These are phyloP conservation scores for Thalassoma bifasciatum DNA, from an alignment of 2,113 vertebrate genomes.

Conservation along the genomic window DNA sequence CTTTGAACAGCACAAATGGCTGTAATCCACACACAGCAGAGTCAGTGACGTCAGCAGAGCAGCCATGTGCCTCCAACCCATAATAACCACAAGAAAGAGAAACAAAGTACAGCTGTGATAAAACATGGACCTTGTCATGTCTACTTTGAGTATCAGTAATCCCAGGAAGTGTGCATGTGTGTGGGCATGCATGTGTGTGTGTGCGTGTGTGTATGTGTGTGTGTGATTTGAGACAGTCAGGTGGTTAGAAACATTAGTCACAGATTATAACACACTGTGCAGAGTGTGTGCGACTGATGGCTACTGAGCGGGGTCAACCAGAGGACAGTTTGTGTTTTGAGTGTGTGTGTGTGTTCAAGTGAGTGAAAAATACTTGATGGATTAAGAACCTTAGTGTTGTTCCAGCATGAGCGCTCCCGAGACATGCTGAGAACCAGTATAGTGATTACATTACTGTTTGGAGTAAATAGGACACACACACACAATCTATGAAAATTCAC, in stretches of 20 bases:
- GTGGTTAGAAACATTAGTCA: slow-evolving; percentile 25
- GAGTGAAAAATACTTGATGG: slow-evolving; percentile 5
- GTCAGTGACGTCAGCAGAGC: slow-evolving; percentile 35
- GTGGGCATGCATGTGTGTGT: slow-evolving; percentile 24
- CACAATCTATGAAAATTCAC: no score
- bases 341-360: slow-evolving; percentile 10
- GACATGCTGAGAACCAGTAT: slow-evolving; percentile 44
- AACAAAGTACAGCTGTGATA: slow-evolving; percentile 27
- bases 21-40: not conserved
- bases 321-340: slow-evolving; percentile 35
- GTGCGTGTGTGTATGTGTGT: slow-evolving; percentile 1
- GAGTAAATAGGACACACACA: slow-evolving; percentile 37
- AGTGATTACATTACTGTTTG: slow-evolving; percentile 35
- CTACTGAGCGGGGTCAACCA: slow-evolving; percentile 32
- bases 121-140: slow-evolving; percentile 39
- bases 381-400: slow-evolving; percentile 37
- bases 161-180: slow-evolving; percentile 2
- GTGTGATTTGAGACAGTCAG: slow-evolving; percentile 32
- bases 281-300: slow-evolving; percentile 32
- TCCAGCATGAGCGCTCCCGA: slow-evolving; percentile 16
- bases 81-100: slow-evolving; percentile 51
- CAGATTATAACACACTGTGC: slow-evolving; percentile 42
- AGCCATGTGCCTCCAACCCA: not conserved
- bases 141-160: slow-evolving; percentile 51
- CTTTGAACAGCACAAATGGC: not conserved